Conservation (phyloP, 2,888 invertebrate genomes). For the Drosophila atroscutellata region DNA sequence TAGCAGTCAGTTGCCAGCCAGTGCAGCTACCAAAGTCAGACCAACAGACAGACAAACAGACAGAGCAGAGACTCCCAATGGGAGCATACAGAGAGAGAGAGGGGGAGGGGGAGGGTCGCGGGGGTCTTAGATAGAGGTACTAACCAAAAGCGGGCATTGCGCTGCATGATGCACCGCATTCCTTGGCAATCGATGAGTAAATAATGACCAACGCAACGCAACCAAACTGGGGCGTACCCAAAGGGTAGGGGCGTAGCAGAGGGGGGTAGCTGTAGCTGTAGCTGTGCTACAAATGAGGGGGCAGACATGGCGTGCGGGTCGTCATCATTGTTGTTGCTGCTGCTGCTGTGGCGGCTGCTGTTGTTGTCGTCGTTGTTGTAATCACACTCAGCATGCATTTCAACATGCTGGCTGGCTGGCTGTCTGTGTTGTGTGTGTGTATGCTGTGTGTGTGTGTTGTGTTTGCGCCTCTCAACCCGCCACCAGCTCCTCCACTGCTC, state of each 20-base stretch:
- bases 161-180: conserved; percentile 67
- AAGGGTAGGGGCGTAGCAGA: not conserved
- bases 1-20: conserved; percentile 59
- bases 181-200: conserved; percentile 78
- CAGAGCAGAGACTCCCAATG: not conserved
- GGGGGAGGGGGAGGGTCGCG: not conserved
- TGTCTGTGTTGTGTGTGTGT: not conserved
- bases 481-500: conserved; percentile 1
- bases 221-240: conserved; percentile 62
- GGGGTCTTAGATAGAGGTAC: conserved; percentile 20
- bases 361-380: conserved; percentile 61
- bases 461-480: not conserved
- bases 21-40: conserved; percentile 48
- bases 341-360: conserved; percentile 17
- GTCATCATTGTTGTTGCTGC: conserved; percentile 42
- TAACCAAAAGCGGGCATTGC: conserved; percentile 39
- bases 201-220: conserved; percentile 79
- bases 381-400: conserved; percentile 78
- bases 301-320: conserved; percentile 44
- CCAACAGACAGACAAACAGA: conserved; percentile 33
- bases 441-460: not conserved
- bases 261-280: not conserved
- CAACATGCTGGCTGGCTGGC: conserved; percentile 57
- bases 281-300: conserved; percentile 3
- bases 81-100: not conserved